Base-by-base conservation (phyloP, 2,113 vertebrate species). In the Ursus arctos region DNA sequence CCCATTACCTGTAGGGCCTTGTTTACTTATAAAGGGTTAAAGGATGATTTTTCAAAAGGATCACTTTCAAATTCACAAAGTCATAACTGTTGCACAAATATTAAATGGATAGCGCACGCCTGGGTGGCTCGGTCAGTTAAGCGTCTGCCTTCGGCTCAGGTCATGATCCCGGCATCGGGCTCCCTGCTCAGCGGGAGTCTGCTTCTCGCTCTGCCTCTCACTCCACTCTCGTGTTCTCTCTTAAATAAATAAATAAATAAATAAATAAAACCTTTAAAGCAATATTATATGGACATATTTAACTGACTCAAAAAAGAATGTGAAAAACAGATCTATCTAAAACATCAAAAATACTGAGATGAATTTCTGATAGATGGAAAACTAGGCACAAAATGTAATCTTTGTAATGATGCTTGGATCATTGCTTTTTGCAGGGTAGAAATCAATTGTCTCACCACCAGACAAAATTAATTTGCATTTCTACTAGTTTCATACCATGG, bases 21-120 rank as follows among this genome's bases (percentile, higher is more conserved):
- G 31, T 63, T 89, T 71, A 65, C 59, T 53, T 51, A 55, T 53
- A 80, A 55, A 67, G 12, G 22, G 26, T 24, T 36, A 47, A 40
- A 40, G 55, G 21, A 53, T 49, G n/a, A 28, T 19, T 71, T 81
- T 82, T 79, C 43, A 82, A 81, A 91, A 86, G 26, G 13, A 69
- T 53, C 14, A 13, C 36, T 95, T 96, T 88, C 22, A 86, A 82
- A 72, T 71, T 94, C 61, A 81, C 10, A 51, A 91, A 93, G 57
- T 31, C 7, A 43, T 4, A 4, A 69, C 28, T 47, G 10, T 18
- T 91, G 49, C 47, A 21, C 12, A 77, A 86, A n/a, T 24, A 53
- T n/a, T 57, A 86, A 81, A 53, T 51, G 36, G 88, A 72, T 3
- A 40, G 63, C 6, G 63, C 0, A 1, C 2, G 6, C 31, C 63